Conservation (phyloP, 2,888 invertebrate genomes). For the Agrochola macilenta region DNA sequence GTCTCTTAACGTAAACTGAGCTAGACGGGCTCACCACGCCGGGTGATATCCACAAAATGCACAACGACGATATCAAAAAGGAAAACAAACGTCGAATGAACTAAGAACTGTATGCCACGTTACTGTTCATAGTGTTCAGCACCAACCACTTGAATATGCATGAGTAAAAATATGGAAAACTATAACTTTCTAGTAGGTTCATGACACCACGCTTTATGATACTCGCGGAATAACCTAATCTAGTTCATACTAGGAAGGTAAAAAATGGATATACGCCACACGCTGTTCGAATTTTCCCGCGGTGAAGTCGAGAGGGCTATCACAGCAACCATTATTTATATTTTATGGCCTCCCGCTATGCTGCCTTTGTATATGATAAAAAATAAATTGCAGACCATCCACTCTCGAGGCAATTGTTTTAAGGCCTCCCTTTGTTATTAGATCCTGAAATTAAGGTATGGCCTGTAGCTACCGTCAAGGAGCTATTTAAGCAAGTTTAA, state of each 20-base stretch:
- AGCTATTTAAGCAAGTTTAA: background rate
- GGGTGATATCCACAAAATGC: no score
- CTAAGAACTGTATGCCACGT: no score
- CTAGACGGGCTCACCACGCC: no score
- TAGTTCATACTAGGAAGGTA: constrained; percentile 28
- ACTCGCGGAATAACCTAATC: constrained; percentile 24
- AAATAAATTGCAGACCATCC: constrained; percentile 47
- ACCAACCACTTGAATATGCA: background rate
- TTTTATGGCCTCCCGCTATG: constrained; percentile 52
- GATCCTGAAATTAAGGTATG: constrained; percentile 3
- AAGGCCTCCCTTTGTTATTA: constrained; percentile 24
- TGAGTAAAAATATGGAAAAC: constrained; percentile 6
- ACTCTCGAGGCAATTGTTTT: constrained; percentile 50
- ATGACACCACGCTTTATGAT: constrained; percentile 6
- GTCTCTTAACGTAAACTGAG: background rate
- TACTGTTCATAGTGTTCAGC: background rate
- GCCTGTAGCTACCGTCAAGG: background rate
- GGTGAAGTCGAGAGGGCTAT: constrained; percentile 60
- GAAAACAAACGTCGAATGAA: background rate
- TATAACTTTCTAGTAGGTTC: background rate
- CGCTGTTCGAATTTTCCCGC: constrained; percentile 38
- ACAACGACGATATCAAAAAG: background rate
- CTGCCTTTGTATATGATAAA: constrained; percentile 55
- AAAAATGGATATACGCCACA: constrained; percentile 33
- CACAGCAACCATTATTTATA: constrained; percentile 58